These are phyloP conservation scores for Penaeus vannamei DNA, from an alignment of 1,140 invertebrate genomes.

Conservation along the genomic window DNA sequence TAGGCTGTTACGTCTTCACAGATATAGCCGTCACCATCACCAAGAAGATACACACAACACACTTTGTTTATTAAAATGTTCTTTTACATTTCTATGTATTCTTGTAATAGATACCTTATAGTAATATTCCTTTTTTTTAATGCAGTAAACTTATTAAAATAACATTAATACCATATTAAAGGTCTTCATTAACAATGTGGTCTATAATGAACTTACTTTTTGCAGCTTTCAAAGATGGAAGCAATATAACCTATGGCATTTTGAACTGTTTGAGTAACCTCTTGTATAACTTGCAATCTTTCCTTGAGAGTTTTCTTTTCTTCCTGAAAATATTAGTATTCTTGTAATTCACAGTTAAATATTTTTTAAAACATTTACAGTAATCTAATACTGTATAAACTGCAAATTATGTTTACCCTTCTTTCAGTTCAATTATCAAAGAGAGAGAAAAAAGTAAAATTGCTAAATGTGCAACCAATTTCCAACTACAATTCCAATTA, in stretches of 20 bases:
- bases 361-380: too few species aligned
- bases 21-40: too few species aligned
- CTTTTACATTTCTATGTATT: background rate
- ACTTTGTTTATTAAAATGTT: background rate
- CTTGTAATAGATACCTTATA: background rate
- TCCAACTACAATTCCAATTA: too few species aligned
- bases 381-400: background rate
- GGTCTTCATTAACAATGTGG: conserved; percentile 21
- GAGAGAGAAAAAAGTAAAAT: too few species aligned
- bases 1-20: too few species aligned
- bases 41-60: too few species aligned
- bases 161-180: conserved; percentile 13
- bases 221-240: conserved; percentile 90
- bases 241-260: conserved; percentile 94
- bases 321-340: conserved; percentile 77
- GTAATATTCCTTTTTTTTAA: background rate
- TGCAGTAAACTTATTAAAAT: background rate
- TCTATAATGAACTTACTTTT: conserved; percentile 82
- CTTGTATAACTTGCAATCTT: conserved; percentile 93
- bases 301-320: conserved; percentile 97
- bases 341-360: too few species aligned
- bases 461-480: too few species aligned
- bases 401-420: too few species aligned
- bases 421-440: too few species aligned
- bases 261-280: conserved; percentile 94